Conservation (phyloP, 2,113 vertebrate genomes). For the Cynoglossus semilaevis region DNA sequence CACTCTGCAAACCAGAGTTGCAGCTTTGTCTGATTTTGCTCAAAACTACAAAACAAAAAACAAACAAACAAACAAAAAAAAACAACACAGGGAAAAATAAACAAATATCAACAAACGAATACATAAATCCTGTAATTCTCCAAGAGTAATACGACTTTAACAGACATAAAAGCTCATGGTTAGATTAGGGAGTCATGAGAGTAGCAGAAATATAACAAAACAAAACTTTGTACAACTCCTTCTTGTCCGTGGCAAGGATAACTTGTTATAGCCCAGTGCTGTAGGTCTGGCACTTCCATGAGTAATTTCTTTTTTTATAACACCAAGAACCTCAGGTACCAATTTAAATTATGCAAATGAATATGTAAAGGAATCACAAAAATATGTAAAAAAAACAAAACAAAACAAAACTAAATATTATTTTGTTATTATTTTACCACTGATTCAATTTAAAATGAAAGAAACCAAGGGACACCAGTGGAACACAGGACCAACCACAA, state of each 20-base stretch:
- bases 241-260: neutral
- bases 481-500: conserved; percentile 57
- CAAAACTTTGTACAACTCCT: neutral
- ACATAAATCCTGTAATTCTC: neutral
- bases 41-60: conserved; percentile 11
- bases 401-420: no score
- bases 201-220: no score
- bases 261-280: conserved; percentile 5
- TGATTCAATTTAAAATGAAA: no score
- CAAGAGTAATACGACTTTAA: conserved; percentile 2
- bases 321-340: conserved; percentile 11
- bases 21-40: conserved; percentile 11
- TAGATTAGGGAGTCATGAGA: no score
- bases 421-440: no score
- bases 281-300: conserved; percentile 47
- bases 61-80: neutral
- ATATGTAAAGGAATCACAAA: no score
- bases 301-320: conserved; percentile 3
- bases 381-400: no score
- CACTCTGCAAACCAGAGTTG: conserved; percentile 13
- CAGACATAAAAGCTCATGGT: conserved; percentile 15
- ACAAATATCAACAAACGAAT: neutral
- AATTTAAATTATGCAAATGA: conserved; percentile 27
- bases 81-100: conserved; percentile 5
- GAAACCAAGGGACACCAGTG: conserved; percentile 21